Conservation (phyloP, 2,113 vertebrate genomes). For the Callopanchax toddi region DNA sequence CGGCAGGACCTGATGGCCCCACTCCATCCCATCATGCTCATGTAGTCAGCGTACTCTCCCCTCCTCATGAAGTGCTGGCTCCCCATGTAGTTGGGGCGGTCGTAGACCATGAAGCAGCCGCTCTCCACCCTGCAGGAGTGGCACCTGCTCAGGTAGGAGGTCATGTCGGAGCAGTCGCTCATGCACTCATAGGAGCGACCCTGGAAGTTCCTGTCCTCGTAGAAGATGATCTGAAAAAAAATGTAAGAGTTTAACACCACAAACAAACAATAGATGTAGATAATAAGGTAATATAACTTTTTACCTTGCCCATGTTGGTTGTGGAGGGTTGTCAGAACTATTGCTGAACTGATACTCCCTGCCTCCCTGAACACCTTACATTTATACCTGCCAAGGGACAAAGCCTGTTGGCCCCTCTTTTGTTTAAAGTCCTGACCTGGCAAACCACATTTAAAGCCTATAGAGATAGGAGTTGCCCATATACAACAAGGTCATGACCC, state of each 20-base stretch:
- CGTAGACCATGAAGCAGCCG: constrained; percentile 77
- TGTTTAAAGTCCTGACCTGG: constrained; percentile 71
- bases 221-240: constrained; percentile 69
- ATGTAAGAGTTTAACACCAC: background rate
- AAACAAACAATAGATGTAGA: background rate
- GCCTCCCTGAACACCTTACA: constrained; percentile 43
- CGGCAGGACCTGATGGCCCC: constrained; percentile 74
- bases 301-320: constrained; percentile 67
- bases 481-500: constrained; percentile 35
- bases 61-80: constrained; percentile 75
- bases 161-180: constrained; percentile 74
- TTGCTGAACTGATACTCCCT: constrained; percentile 53
- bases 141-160: constrained; percentile 71
- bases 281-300: background rate
- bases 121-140: constrained; percentile 70
- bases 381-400: constrained; percentile 72
- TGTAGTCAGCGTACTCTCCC: constrained; percentile 75
- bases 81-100: constrained; percentile 73
- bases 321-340: constrained; percentile 44
- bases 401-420: constrained; percentile 52
- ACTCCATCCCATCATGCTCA: constrained; percentile 67
- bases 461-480: constrained; percentile 49
- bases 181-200: constrained; percentile 76
- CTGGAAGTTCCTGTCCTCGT: constrained; percentile 79
- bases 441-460: constrained; percentile 59